Base-by-base conservation (phyloP, 1,140 invertebrate species). In the Octopus bimaculoides region DNA sequence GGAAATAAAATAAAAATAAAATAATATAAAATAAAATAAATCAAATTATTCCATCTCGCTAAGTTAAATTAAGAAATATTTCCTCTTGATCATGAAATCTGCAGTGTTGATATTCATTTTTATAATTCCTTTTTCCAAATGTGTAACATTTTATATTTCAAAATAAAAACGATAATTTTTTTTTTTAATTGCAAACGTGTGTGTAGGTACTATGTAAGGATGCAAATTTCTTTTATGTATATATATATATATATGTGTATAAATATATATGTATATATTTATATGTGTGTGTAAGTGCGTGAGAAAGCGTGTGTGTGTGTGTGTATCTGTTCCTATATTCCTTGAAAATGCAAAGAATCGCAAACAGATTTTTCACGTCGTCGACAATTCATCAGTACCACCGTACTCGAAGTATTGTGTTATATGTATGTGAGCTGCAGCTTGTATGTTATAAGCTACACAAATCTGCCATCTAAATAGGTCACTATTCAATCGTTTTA, bases 401-500 rank as follows among this genome's bases (percentile, higher is more conserved):
- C 17, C 26, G 26, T n/a, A 20, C 9, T 9, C 0, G 66, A 20
- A 14, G 66, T 71, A 20, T 20, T 6, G 66, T 61, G 17, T 61
- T 17, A 17, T 12, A 20, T 14, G 26, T n/a, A 14, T 9, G 7
- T n/a, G 66, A 20, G 26, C 66, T 5, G 26, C 66, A 41, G 26
- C 26, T 41, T 41, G 26, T 41, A 41, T 41, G 26, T 41, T 41
- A 41, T 41, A 41, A 41, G 26, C 26, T 41, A 71, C 66, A 71
- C 17, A 61, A 71, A 71, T 71, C 66, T 71, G 66, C 66, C 66
- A 71, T 71, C 66, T 71, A 71, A 71, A 71, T 71, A 71, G 66
- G 66, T 71, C 66, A 71, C 66, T 71, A 71, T 71, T 71, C 66
- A 71, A 71, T 71, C 66, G 66, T 71, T 71, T 17, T 71, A 71